Evolutionary conservation across 2,797 vertebrate species (phyloP).

Genomic region (Nyctibius grandis): DNA sequence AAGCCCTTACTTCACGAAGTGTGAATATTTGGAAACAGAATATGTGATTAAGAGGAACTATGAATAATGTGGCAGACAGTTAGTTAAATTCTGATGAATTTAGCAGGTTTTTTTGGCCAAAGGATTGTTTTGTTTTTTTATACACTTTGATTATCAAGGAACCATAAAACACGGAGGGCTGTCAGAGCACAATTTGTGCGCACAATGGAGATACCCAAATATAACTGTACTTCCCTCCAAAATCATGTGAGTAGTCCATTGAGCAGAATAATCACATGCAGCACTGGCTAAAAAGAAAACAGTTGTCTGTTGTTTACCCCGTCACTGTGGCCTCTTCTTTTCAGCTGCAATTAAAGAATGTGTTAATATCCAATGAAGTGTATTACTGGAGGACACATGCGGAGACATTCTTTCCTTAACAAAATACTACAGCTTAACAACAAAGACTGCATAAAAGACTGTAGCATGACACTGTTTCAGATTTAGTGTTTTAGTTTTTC

Average conservation of each 20-base stretch:
- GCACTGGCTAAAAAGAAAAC: not conserved
- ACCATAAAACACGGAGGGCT: not conserved
- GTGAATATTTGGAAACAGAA: not conserved
- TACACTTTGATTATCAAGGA: not conserved
- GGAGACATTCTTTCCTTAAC: not conserved
- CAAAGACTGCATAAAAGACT: not conserved
- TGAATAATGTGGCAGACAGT: not conserved
- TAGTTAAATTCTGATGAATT: not conserved
- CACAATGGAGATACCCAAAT: not conserved
- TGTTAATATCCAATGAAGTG: conserved; percentile 30
- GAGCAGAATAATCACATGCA: not conserved
- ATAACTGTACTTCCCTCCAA: not conserved
- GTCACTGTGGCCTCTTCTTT: not conserved
- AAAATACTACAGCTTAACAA: not conserved
- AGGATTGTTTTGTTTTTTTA: not conserved
- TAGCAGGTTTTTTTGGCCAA: not conserved
- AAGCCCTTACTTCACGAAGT: not conserved
- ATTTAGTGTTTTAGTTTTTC: not conserved
- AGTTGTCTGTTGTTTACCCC: not conserved
- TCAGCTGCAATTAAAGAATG: not conserved
- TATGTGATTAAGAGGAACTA: not conserved
- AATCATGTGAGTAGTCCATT: not conserved
- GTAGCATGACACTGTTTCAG: not conserved
- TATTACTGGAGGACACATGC: not conserved
- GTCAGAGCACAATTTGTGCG: not conserved